phyloP scores from a whole-genome alignment of 2,113 vertebrate species.

The Dasyprocta punctata region DNA sequence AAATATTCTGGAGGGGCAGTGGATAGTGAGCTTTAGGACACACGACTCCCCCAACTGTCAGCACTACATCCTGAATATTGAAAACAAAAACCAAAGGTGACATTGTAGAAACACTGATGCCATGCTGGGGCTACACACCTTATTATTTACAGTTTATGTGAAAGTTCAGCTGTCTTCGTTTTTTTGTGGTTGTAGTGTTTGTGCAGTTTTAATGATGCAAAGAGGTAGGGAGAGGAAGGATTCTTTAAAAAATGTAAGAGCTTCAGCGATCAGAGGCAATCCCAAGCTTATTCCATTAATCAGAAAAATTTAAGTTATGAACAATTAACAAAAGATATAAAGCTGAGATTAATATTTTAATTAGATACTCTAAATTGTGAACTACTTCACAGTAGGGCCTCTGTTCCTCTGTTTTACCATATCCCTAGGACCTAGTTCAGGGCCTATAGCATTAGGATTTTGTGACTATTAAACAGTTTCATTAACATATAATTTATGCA shows the following conservation, averaged over 20 bases:
- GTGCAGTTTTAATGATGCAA: slow-evolving; percentile 60
- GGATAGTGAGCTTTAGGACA: slow-evolving; percentile 26
- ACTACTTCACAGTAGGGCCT: background rate
- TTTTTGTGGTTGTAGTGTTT: slow-evolving; percentile 41
- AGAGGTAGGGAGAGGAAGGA: background rate
- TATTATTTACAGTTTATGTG: slow-evolving; percentile 49
- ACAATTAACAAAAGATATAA: background rate
- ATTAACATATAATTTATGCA: background rate
- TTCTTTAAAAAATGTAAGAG: slow-evolving; percentile 52
- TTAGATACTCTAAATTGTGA: slow-evolving; percentile 10
- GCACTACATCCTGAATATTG: slow-evolving; percentile 40
- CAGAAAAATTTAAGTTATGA: background rate
- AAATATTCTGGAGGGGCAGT: slow-evolving; percentile 40
- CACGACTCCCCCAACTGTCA: background rate
- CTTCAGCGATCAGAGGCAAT: slow-evolving; percentile 51
- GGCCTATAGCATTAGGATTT: background rate
- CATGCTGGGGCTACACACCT: background rate
- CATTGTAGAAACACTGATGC: slow-evolving; percentile 64
- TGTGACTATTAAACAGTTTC: background rate
- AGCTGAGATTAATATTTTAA: background rate
- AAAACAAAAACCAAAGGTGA: slow-evolving; percentile 63
- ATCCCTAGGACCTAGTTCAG: background rate
- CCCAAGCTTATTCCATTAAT: slow-evolving; percentile 51
- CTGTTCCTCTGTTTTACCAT: background rate
- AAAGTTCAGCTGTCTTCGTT: slow-evolving; percentile 64